These are phyloP conservation scores for Streptopelia turtur DNA, from an alignment of 2,797 vertebrate species.

Conservation along the genomic window DNA sequence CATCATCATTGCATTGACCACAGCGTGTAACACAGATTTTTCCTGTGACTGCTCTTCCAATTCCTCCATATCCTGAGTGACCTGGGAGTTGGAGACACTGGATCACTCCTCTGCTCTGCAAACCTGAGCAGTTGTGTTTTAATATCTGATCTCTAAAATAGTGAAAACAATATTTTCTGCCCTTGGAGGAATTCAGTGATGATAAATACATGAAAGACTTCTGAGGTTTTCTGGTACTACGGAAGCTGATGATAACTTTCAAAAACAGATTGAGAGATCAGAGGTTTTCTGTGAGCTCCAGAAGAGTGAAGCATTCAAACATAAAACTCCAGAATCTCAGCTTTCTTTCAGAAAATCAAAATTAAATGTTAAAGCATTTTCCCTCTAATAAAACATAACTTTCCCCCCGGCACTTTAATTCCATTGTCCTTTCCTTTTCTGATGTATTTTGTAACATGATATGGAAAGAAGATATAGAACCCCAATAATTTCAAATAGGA, in stretches of 20 bases:
- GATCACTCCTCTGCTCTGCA: not conserved
- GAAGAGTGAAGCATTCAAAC: not conserved
- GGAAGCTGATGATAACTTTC: not conserved
- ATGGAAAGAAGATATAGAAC: conserved; percentile 60
- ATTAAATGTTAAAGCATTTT: conserved; percentile 14
- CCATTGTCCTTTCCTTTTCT: conserved; percentile 1
- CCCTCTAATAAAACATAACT: conserved; percentile 6
- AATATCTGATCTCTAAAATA: not conserved
- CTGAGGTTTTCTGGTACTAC: not conserved
- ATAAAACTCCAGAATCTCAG: not conserved
- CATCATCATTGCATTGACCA: fast-evolving
- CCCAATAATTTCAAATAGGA: conserved; percentile 66
- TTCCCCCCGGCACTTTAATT: not conserved
- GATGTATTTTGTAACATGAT: conserved; percentile 9
- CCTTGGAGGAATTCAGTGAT: not conserved
- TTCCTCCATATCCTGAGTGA: fast-evolving
- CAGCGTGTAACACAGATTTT: not conserved
- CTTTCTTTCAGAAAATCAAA: conserved; percentile 27
- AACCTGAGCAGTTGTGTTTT: not conserved
- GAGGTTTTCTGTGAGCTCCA: not conserved
- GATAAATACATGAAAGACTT: conserved; percentile 3
- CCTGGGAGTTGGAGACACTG: not conserved
- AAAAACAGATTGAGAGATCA: not conserved
- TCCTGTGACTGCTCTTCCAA: not conserved
- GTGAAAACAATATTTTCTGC: not conserved